phyloP scores from a whole-genome alignment of 2,797 vertebrate genomes.

The Huso huso region DNA sequence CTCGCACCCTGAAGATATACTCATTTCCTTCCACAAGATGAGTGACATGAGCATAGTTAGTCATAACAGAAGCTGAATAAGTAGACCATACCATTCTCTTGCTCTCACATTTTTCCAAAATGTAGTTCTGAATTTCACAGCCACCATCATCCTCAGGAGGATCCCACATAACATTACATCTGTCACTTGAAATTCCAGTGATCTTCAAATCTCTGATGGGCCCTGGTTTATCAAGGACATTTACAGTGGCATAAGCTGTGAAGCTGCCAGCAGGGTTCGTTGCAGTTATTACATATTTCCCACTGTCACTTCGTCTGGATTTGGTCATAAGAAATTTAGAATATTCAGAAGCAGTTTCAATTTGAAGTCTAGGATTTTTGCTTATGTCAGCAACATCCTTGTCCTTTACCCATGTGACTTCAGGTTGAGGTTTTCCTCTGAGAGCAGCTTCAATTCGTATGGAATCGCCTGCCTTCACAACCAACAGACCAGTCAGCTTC shows the following conservation, averaged over 20 bases:
- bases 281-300: conserved; percentile 82
- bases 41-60: conserved; percentile 75
- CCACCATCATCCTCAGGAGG: conserved; percentile 91
- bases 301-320: conserved; percentile 81
- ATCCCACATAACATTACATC: conserved; percentile 86
- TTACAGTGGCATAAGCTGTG: conserved; percentile 74
- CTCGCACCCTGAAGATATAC: conserved; percentile 91
- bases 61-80: conserved; percentile 79
- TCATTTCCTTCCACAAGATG: conserved; percentile 92
- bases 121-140: conserved; percentile 97
- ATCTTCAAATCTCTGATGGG: conserved; percentile 81
- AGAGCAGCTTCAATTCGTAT: conserved; percentile 83
- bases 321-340: conserved; percentile 78
- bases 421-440: conserved; percentile 89
- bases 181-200: conserved; percentile 77
- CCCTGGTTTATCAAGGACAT: conserved; percentile 89
- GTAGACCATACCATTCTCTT: conserved; percentile 94
- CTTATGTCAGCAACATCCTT: conserved; percentile 74
- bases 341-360: conserved; percentile 73
- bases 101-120: conserved; percentile 95
- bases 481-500: conserved; percentile 71
- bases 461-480: conserved; percentile 86
- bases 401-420: conserved; percentile 87
- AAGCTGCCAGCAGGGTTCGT: conserved; percentile 81
- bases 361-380: conserved; percentile 73